Evolutionary conservation across 2,797 vertebrate species (phyloP), one percentile per base, ranked within the genome.

Genomic region (Sebastes vulpes): DNA sequence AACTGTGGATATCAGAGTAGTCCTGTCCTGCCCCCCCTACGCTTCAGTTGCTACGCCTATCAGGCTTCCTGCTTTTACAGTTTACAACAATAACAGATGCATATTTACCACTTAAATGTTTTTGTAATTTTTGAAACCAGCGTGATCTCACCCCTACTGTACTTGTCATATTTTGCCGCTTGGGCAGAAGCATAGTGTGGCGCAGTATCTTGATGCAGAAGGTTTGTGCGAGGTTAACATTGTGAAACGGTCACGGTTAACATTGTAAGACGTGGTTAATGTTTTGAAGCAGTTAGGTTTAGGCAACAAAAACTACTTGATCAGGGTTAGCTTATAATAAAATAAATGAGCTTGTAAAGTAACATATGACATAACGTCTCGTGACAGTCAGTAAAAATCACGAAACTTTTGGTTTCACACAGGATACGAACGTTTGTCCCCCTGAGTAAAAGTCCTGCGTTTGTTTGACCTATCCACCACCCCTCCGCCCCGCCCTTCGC

Each of bases 401-500:
- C 3, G 6, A 0, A 46, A 18, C 16, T 46, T 16, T 18, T 46
- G 42, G 42, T 46, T 46, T 46, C 16, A 46, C 42, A 46, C 16
- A 46, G 42, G 42, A 46, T 0, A 46, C 16, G 1, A 46, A 46
- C 16, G 42, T 1, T 18, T 0, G 16, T 18, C 42, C 16, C 16
- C 42, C 6, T 46, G 16, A 46, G 16, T 46, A 46, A 46, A 16
- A 46, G 42, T 46, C 16, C 42, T 46, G 42, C 6, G 16, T 46
- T 46, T 42, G 42, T 46, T 46, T 46, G 42, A 46, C 42, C 42
- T 46, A 46, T 46, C 6, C 42, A 46, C 0, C 16, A 46, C 16
- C 42, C 16, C 42, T 46, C 16, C 6, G 0, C 3, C 42, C 42
- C 6, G 16, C 42, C 3, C 6, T 18, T 48, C 0, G 16, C 0